These are phyloP conservation scores for Eupeodes latifasciatus DNA, from an alignment of 2,888 invertebrate genomes.

Conservation along the genomic window DNA sequence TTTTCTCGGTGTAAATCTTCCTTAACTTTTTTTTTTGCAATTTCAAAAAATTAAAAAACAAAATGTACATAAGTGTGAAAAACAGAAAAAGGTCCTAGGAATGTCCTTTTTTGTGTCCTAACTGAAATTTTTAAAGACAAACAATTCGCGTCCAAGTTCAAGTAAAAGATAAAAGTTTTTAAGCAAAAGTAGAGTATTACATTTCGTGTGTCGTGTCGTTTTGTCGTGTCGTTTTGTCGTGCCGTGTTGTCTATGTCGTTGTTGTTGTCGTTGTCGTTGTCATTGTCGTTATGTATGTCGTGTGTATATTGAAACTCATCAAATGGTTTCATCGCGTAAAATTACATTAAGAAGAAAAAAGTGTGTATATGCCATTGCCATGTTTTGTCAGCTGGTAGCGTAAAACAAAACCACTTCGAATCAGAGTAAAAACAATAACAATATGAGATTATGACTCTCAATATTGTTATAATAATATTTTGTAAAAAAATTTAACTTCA, in stretches of 20 bases:
- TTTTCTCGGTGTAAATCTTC: background rate
- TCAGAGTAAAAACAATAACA: background rate
- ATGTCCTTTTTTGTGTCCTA: constrained; percentile 13
- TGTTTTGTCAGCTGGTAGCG: constrained; percentile 59
- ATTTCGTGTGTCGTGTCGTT: constrained; percentile 47
- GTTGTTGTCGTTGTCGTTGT: constrained; percentile 13
- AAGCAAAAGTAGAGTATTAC: constrained; percentile 12
- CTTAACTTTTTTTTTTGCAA: background rate
- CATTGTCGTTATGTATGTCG: constrained; percentile 37
- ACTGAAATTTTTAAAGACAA: constrained; percentile 16
- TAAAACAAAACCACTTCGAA: constrained; percentile 32
- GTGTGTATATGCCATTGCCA: constrained; percentile 6
- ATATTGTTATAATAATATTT: background rate
- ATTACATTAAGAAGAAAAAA: constrained; percentile 50
- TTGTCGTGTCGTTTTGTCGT: constrained; percentile 31
- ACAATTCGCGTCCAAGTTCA: constrained; percentile 49
- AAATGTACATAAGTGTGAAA: background rate
- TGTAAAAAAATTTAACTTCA: constrained; percentile 46
- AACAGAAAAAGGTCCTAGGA: background rate
- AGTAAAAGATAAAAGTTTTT: constrained; percentile 15
- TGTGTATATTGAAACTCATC: constrained; percentile 66
- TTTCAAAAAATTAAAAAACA: constrained; percentile 21
- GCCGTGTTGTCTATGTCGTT: constrained; percentile 21
- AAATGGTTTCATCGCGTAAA: constrained; percentile 68
- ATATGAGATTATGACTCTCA: constrained; percentile 1